Evolutionary conservation across 2,888 invertebrate species (phyloP).

Genomic region (Fabriciana adippe): DNA sequence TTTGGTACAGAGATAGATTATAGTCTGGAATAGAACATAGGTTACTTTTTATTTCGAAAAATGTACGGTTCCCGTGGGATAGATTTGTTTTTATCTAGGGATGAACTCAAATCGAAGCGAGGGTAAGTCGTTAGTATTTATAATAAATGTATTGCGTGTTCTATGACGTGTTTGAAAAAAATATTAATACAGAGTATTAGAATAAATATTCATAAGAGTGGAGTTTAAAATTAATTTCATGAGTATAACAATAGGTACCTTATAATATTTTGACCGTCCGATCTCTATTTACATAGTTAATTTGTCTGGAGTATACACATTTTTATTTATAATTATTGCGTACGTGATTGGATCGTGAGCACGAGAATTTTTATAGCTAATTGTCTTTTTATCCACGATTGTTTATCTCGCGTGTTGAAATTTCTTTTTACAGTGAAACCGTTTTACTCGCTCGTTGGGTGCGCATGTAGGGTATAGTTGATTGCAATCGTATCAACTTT

Average conservation of each 20-base stretch:
- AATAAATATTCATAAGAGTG: no score
- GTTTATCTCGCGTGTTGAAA: slow-evolving; percentile 48
- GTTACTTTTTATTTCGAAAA: no score
- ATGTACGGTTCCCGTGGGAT: no score
- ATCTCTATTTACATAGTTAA: neutral
- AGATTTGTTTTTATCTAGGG: no score
- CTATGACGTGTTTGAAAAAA: neutral
- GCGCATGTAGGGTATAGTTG: slow-evolving; percentile 41
- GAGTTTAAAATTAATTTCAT: no score
- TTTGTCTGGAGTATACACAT: slow-evolving; percentile 10
- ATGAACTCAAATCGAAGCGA: no score
- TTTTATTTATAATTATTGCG: slow-evolving; percentile 35
- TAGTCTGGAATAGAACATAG: no score
- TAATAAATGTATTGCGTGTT: no score
- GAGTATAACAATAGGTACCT: no score
- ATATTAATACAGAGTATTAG: neutral
- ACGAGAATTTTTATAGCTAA: slow-evolving; percentile 57
- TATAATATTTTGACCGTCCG: neutral
- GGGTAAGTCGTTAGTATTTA: no score
- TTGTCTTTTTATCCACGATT: slow-evolving; percentile 49
- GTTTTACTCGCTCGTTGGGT: slow-evolving; percentile 40
- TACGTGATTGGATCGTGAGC: slow-evolving; percentile 52
- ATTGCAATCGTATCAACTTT: slow-evolving; percentile 37
- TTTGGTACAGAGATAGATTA: no score
- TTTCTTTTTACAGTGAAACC: slow-evolving; percentile 40